Percentiles rank a stretch among this genome's conserved stretches.
phyloP scores from a whole-genome alignment of 2,888 invertebrate species.

The Neoscelio sp. region DNA sequence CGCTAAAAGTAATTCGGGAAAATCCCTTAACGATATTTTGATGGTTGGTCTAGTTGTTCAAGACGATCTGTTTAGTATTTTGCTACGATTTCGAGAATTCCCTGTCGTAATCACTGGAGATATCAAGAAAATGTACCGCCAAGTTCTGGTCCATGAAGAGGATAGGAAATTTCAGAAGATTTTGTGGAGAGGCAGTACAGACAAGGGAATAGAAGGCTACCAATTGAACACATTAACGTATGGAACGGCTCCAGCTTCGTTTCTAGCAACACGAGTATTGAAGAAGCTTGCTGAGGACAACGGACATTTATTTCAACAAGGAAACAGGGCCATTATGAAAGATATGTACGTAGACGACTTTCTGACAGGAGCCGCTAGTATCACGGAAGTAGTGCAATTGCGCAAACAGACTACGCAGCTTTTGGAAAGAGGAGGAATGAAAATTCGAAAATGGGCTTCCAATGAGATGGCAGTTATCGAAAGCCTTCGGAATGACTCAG shows the following conservation, averaged over 20 bases:
- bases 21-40: constrained; percentile 44
- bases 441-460: no score
- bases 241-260: constrained; percentile 18
- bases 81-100: constrained; percentile 20
- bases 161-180: constrained; percentile 34
- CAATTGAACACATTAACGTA: constrained; percentile 21
- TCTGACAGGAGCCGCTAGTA: constrained; percentile 15
- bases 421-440: no score
- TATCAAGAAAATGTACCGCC: constrained; percentile 55
- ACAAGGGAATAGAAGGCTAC: neutral
- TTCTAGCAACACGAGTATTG: constrained; percentile 16
- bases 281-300: constrained; percentile 10
- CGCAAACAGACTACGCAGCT: no score
- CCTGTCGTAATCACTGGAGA: constrained; percentile 21
- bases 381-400: no score
- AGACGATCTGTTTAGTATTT: constrained; percentile 8
- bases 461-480: no score
- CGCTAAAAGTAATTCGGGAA: constrained; percentile 4
- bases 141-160: constrained; percentile 16
- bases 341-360: constrained; percentile 36
- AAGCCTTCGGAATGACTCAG: no score
- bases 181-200: constrained; percentile 5
- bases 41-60: constrained; percentile 44
- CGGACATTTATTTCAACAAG: constrained; percentile 1
- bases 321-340: neutral